Percentiles rank a stretch among this genome's conserved stretches.
Evolutionary conservation across 2,888 invertebrate species (phyloP).

Genomic region (Lithophane semibrunnea): DNA sequence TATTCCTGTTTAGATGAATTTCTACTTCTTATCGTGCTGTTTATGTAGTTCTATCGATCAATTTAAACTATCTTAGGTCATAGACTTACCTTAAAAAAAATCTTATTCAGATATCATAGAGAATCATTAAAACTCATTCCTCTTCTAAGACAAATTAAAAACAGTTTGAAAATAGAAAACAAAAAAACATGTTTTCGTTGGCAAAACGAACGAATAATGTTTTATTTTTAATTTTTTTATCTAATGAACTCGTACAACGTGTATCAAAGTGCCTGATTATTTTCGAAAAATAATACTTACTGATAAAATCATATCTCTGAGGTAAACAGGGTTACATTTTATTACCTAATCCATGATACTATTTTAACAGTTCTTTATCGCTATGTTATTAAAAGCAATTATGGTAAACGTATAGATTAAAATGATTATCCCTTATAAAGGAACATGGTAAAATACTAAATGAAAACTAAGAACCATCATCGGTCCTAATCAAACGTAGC

Average conservation of each 20-base stretch:
- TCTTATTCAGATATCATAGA: conserved; percentile 45
- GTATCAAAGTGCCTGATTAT: conserved; percentile 71
- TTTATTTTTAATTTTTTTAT: conserved; percentile 7
- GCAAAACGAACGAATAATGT: neutral
- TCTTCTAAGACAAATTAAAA: conserved; percentile 8
- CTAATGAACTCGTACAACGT: conserved; percentile 48
- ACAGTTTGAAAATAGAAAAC: conserved; percentile 9
- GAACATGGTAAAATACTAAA: neutral
- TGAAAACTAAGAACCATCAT: no score
- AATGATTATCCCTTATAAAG: neutral
- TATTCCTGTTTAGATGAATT: conserved; percentile 68
- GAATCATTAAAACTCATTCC: conserved; percentile 42
- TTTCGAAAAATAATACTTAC: conserved; percentile 65
- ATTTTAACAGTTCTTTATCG: conserved; percentile 39
- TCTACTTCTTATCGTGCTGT: conserved; percentile 70
- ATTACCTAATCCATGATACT: conserved; percentile 48
- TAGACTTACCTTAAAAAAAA: conserved; percentile 49
- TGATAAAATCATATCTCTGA: conserved; percentile 79
- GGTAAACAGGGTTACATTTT: conserved; percentile 81
- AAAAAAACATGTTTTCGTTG: conserved; percentile 14
- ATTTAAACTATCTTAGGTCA: conserved; percentile 65
- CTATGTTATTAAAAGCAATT: conserved; percentile 38
- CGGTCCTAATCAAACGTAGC: neutral
- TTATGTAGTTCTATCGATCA: conserved; percentile 69
- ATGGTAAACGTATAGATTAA: conserved; percentile 16